Base-by-base conservation (phyloP, 2,888 invertebrate genomes). In the Oscheius sp. region DNA sequence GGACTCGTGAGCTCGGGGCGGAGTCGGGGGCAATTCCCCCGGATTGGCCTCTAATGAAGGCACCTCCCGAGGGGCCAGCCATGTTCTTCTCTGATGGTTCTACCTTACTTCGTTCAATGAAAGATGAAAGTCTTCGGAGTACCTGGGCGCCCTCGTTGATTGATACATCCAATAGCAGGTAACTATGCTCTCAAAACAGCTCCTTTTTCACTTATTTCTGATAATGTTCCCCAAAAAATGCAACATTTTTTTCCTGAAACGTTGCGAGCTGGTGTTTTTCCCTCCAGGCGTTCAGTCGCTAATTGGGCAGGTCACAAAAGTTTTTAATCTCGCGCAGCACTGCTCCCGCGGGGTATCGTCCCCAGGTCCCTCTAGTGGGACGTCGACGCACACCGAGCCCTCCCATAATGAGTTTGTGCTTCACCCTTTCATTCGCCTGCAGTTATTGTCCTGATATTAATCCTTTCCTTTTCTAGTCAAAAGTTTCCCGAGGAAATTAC, bases 81-180 rank as follows among this genome's bases (percentile, higher is more conserved):
- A 76, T 76, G 76, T 76, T 76, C 72, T 76, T 76, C 71, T 72
- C 76, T 67, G 76, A 76, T 76, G 72, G 67, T 38, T 72, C 71
- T 70, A 76, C 76, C 76, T 74, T 76, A 72, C 76, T 76, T 67
- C 72, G 76, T 70, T 76, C 76, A 63, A 74, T 76, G 65, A 76
- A 76, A 74, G 76, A 76, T 71, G 76, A 76, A 57, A 74, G 67
- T 67, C 67, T 68, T 22, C 70, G 76, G 20, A 69, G 57, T 28
- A 45, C 68, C 30, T 82, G 82, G 82, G 69, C 77, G 8, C 67
- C 75, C 8, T 69, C 74, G 17, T 65, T 78, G 20, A 71, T 81
- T 45, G 82, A 82, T 61, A 70, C 80, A 24, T 74, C 78, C n/a
- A 66, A 78, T 26, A 69, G 64, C 44, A 81, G 81, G 81, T 81